A percentile compares a stretch with the other conserved stretches of the same genome.
Evolutionary conservation across 2,888 invertebrate genomes (phyloP).

Genomic region (Cabera pusaria): DNA sequence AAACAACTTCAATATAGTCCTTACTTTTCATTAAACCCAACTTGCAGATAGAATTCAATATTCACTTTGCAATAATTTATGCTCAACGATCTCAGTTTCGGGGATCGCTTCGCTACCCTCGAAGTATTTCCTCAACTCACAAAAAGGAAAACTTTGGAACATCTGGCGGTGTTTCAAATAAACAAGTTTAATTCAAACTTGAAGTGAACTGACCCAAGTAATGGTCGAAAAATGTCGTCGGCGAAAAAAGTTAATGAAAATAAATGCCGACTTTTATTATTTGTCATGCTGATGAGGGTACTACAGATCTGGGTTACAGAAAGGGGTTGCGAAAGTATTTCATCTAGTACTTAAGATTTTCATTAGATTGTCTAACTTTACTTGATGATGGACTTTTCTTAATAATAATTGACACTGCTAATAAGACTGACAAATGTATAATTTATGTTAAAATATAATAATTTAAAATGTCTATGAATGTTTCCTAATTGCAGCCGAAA

Average conservation of each 20-base stretch:
- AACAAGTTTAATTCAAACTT: slow-evolving; percentile 20
- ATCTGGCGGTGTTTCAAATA: slow-evolving; percentile 21
- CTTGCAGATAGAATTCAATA: too few species aligned
- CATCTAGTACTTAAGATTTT: too few species aligned
- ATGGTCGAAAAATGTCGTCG: slow-evolving; percentile 18
- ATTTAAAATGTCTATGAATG: too few species aligned
- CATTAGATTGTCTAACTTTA: too few species aligned
- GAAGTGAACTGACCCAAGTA: slow-evolving; percentile 21
- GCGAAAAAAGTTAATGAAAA: slow-evolving; percentile 16
- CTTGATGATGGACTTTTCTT: too few species aligned
- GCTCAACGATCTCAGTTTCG: slow-evolving; percentile 2
- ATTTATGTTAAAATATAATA: too few species aligned
- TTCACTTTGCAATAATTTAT: slow-evolving; percentile 5
- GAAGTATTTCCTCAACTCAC: slow-evolving; percentile 14
- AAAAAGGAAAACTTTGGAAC: slow-evolving; percentile 16
- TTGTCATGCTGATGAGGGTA: slow-evolving; percentile 12
- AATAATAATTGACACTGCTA: too few species aligned
- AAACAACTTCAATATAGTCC: too few species aligned
- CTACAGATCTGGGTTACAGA: neutral
- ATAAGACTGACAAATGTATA: too few species aligned
- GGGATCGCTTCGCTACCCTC: slow-evolving; percentile 6
- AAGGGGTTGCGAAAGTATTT: neutral
- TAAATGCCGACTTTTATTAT: slow-evolving; percentile 14
- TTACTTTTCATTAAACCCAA: too few species aligned
- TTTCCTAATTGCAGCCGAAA: too few species aligned